phyloP scores from a whole-genome alignment of 2,888 invertebrate genomes.

The Patella ulyssiponensis region DNA sequence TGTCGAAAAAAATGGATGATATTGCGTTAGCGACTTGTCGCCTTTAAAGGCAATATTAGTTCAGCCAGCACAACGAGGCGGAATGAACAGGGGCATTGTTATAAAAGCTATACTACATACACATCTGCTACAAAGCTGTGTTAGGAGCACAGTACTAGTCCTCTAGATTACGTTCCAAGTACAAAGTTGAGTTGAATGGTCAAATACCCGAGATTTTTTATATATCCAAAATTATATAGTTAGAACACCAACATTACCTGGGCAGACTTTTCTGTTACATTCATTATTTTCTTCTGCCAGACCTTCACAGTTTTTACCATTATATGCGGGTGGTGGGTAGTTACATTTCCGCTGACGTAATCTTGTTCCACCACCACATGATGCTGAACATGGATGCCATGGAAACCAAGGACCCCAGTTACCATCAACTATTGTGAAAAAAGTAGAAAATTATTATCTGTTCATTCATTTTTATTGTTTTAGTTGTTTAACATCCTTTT shows the following conservation, averaged over 20 bases:
- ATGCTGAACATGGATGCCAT: conserved; percentile 55
- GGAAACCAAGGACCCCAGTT: conserved; percentile 66
- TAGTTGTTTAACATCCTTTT: no score
- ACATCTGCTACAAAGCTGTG: neutral
- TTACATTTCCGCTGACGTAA: conserved; percentile 59
- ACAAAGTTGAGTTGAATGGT: neutral
- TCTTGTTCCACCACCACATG: conserved; percentile 57
- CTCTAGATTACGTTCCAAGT: neutral
- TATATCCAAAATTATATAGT: neutral
- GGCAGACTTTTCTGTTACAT: conserved; percentile 58
- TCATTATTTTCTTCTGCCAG: conserved; percentile 41
- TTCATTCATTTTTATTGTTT: no score
- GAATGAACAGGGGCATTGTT: no score
- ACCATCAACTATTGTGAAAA: conserved; percentile 54
- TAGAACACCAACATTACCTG: conserved; percentile 42
- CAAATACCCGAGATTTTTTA: no score
- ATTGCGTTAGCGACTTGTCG: no score
- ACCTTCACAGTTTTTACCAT: conserved; percentile 55
- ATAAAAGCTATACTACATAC: neutral
- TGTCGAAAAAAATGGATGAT: no score
- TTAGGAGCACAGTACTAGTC: neutral
- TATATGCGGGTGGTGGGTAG: conserved; percentile 60
- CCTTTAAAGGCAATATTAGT: no score
- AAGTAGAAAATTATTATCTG: neutral
- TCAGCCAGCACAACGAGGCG: no score